phyloP scores from a whole-genome alignment of 2,797 vertebrate genomes.

The Acipenser oxyrinchus region DNA sequence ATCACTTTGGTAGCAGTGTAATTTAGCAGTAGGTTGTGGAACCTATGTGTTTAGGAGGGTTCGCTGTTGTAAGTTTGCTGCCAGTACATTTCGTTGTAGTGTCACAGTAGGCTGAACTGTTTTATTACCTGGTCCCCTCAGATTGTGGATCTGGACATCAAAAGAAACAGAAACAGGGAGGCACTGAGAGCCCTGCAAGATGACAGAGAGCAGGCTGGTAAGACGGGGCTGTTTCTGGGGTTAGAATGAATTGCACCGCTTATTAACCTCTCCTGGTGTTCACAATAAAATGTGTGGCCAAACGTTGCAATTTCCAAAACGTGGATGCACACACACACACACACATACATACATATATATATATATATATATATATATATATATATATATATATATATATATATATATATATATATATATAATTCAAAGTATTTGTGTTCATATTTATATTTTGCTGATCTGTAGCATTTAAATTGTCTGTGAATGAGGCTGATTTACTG shows the following conservation, averaged over 20 bases:
- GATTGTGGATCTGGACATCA: slow-evolving; percentile 82
- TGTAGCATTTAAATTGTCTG: too few relatives aligned
- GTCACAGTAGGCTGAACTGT: background rate
- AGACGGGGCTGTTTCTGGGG: slow-evolving; percentile 11
- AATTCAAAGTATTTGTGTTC: too few relatives aligned
- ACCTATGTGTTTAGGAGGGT: too few relatives aligned
- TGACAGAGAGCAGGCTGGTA: slow-evolving; percentile 55
- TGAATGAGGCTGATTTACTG: too few relatives aligned
- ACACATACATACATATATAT: too few relatives aligned
- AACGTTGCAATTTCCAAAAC: background rate
- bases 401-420: too few relatives aligned
- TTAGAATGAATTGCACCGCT: background rate
- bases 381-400: too few relatives aligned
- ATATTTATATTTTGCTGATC: too few relatives aligned
- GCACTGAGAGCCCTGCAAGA: slow-evolving; percentile 70
- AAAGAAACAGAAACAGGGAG: slow-evolving; percentile 82
- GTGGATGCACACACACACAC: too few relatives aligned
- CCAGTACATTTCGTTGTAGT: background rate
- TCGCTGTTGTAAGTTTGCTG: too few relatives aligned
- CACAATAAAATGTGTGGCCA: background rate
- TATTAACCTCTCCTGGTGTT: background rate
- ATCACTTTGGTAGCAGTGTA: background rate
- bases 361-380: too few relatives aligned
- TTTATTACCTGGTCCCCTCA: slow-evolving; percentile 33
- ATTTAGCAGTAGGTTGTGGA: background rate